Conservation (phyloP, 2,113 vertebrate species). For the Ptychochromis oligacanthus region DNA sequence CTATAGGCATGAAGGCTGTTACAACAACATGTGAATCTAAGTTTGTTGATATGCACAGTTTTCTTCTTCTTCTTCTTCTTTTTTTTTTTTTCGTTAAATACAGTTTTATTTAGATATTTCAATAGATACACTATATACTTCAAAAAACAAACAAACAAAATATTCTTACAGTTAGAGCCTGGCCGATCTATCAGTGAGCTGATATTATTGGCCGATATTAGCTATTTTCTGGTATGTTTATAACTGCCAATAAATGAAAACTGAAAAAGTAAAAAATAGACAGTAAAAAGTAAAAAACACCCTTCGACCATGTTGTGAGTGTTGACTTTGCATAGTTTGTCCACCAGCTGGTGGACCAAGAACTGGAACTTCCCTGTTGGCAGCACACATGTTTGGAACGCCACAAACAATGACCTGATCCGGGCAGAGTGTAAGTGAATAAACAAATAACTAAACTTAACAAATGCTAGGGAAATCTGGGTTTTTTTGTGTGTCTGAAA, state of each 20-base stretch:
- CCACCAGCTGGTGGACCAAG: too few relatives aligned
- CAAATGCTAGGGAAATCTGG: neutral
- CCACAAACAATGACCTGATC: neutral
- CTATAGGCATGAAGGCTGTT: constrained; percentile 12
- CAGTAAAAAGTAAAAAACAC: too few relatives aligned
- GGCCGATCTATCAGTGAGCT: neutral
- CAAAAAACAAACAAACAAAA: neutral
- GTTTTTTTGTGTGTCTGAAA: neutral
- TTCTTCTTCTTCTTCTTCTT: constrained; percentile 23
- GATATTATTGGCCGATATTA: neutral
- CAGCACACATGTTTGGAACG: neutral
- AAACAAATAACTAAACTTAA: too few relatives aligned
- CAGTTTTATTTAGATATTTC: neutral
- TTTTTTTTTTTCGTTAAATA: neutral
- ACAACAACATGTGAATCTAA: constrained; percentile 19
- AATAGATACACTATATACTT: neutral
- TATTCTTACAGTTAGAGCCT: neutral
- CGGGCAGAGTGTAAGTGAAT: neutral
- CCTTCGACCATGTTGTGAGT: neutral
- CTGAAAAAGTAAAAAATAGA: neutral
- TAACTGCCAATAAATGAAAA: neutral
- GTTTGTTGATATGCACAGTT: neutral
- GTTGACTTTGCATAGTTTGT: neutral
- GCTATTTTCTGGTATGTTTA: too few relatives aligned
- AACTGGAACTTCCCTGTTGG: neutral